Conservation (phyloP, 1,140 invertebrate genomes). For the Drosophila lowei region DNA sequence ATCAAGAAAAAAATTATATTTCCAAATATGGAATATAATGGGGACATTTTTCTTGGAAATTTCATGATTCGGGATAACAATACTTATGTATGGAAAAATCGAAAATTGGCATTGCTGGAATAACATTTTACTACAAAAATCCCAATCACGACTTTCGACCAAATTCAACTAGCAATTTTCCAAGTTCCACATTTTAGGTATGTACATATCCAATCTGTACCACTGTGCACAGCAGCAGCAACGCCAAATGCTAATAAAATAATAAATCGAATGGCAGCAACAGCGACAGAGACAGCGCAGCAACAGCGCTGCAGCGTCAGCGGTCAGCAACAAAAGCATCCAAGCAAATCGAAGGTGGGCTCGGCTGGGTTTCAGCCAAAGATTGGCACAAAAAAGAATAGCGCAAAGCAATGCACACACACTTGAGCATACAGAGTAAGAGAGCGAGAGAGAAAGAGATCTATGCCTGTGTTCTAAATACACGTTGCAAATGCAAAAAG, state of each 20-base stretch:
- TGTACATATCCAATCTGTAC: constrained; percentile 3
- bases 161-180: too few relatives aligned
- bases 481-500: constrained; percentile 73
- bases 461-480: constrained; percentile 71
- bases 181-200: neutral
- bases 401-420: constrained; percentile 37
- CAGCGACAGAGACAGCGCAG: constrained; percentile 23
- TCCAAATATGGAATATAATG: too few relatives aligned
- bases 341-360: constrained; percentile 62
- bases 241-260: constrained; percentile 74
- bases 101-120: neutral
- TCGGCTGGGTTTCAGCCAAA: constrained; percentile 35
- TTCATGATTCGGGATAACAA: neutral
- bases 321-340: constrained; percentile 67
- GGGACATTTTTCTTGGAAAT: too few relatives aligned
- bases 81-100: too few relatives aligned
- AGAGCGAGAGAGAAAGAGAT: constrained; percentile 24
- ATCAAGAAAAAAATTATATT: too few relatives aligned
- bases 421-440: constrained; percentile 1
- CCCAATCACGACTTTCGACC: too few relatives aligned
- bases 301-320: constrained; percentile 35
- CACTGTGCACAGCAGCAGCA: constrained; percentile 45
- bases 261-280: constrained; percentile 72
- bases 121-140: too few relatives aligned
- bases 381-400: constrained; percentile 67